Base-by-base conservation (phyloP, 2,888 invertebrate species). In the Amphipoea lucens region DNA sequence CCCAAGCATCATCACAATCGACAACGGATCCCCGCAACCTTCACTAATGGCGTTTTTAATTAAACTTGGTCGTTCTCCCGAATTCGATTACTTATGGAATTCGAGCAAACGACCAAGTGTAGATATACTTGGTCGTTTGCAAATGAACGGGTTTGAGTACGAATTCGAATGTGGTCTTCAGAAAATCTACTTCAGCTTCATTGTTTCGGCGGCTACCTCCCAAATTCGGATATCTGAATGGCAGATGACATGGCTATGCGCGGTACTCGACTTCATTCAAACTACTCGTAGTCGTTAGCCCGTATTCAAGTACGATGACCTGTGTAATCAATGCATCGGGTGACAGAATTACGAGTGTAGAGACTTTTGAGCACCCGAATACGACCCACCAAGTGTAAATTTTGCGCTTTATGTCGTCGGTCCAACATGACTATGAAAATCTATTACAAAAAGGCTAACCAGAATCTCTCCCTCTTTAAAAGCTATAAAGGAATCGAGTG, bases 381-480 rank as follows among this genome's bases (percentile, higher is more conserved):
- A 1, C 23, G 20, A 40, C 11, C 40, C 23, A 23, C 40, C 20
- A 40, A 23, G 40, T 11, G 23, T 11, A 65, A 20, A 48, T 45
- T 45, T 36, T 40, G 20, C 36, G 40, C 23, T 40, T 23, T 40
- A 23, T 17, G 17, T 62, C 4, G 5, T 3, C 5, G 17, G 9
- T 70, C 14, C 51, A 54, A 57, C 23, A 23, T 23, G 48, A 48
- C 48, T 69, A 36, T 20, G 29, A 36, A 40, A 66, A 40, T 71
- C 17, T 74, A 36, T 63, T 6, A 48, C 17, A 60, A 65, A 66
- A 72, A 48, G 2, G 6, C 94, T 92, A 78, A 96, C 96, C 76
- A 96, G 92, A 40, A 96, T 93, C 65, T 95, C 94, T 42, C 96
- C 96, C 84, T 97, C 97, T 88, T 97, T 97, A 79, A 96, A 95